phyloP scores from a whole-genome alignment of 2,888 invertebrate species.

The Dicycla oo region DNA sequence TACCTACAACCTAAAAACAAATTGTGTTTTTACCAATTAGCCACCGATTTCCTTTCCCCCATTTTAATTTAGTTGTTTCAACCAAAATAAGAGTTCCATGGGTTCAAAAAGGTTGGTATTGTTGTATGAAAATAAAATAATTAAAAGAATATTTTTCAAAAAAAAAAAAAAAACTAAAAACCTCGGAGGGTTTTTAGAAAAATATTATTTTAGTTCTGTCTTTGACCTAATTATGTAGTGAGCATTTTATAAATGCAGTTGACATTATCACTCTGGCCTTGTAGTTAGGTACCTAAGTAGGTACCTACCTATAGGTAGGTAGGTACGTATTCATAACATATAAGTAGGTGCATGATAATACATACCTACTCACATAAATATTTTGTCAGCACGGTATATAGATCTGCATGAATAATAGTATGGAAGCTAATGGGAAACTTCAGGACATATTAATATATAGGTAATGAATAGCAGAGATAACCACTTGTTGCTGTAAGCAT shows the following conservation, averaged over 20 bases:
- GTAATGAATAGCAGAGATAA: constrained; percentile 7
- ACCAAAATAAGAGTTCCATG: not conserved
- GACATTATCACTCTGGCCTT: not conserved
- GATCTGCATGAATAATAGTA: constrained; percentile 24
- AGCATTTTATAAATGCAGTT: not conserved
- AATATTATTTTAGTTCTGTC: not conserved
- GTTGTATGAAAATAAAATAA: not conserved
- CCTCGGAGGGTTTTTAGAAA: not conserved
- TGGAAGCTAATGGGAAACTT: not conserved
- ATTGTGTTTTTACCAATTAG: not conserved
- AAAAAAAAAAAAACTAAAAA: no score
- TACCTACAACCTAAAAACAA: not conserved
- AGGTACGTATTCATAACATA: no score
- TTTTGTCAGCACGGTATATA: constrained; percentile 12
- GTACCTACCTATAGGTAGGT: no score
- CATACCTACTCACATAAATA: not conserved
- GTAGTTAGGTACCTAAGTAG: not conserved
- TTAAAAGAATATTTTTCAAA: not conserved
- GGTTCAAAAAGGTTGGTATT: not conserved
- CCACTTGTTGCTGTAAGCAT: constrained; percentile 28
- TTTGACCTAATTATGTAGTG: no score
- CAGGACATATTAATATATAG: not conserved
- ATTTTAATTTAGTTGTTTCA: not conserved
- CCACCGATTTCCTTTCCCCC: not conserved
- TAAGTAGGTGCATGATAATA: not conserved